Evolutionary conservation across 2,888 invertebrate species (phyloP).

Genomic region (Agonum fuliginosum): DNA sequence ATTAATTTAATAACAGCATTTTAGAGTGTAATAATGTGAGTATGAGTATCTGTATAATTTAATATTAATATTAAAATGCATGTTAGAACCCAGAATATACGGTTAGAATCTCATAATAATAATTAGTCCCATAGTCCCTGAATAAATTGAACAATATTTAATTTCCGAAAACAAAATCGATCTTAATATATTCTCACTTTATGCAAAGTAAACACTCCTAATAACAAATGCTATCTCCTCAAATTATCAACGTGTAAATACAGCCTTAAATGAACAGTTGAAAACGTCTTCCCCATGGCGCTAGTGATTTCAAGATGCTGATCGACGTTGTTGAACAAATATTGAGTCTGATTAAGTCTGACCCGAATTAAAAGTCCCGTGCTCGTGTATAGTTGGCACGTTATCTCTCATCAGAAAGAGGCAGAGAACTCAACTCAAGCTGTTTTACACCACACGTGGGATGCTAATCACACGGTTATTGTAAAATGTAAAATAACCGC

Average conservation of each 20-base stretch:
- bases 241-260: constrained; percentile 49
- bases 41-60: too few species aligned
- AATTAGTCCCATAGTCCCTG: too few species aligned
- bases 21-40: too few species aligned
- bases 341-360: constrained; percentile 43
- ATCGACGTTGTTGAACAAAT: constrained; percentile 43
- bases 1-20: too few species aligned
- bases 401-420: constrained; percentile 1
- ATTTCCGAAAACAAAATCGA: background rate
- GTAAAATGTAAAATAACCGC: constrained; percentile 17
- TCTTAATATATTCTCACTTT: background rate
- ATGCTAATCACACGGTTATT: constrained; percentile 12
- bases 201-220: constrained; percentile 31
- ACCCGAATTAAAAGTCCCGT: constrained; percentile 37
- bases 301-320: background rate
- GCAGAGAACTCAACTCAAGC: background rate
- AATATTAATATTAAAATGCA: too few species aligned
- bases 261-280: constrained; percentile 36
- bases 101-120: too few species aligned
- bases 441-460: background rate
- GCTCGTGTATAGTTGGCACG: background rate
- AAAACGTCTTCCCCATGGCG: background rate
- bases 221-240: constrained; percentile 46
- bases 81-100: too few species aligned
- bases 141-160: too few species aligned